Evolutionary conservation across 2,797 vertebrate genomes (phyloP).

Genomic region (Pogoniulus pusillus): DNA sequence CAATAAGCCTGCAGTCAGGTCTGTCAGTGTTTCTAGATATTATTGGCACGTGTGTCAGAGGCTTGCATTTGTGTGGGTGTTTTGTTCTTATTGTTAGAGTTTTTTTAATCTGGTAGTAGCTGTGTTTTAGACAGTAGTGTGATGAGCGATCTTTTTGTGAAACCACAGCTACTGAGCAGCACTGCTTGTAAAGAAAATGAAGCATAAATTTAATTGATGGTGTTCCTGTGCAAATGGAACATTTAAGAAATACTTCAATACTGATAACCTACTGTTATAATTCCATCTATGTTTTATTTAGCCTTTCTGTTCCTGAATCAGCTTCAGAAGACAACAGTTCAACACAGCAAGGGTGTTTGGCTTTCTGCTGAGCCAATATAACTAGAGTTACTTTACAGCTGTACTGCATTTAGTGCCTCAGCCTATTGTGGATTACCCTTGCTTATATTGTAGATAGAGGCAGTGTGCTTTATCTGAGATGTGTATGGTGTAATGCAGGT

Average conservation of each 20-base stretch:
- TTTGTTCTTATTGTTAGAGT: background rate
- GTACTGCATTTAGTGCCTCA: background rate
- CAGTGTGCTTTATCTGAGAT: background rate
- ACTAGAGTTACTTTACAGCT: background rate
- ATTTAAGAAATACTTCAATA: background rate
- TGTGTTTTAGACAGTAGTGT: background rate
- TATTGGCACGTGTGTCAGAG: background rate
- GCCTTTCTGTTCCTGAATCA: background rate
- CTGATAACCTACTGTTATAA: too few species aligned
- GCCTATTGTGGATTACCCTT: background rate
- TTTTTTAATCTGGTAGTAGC: background rate
- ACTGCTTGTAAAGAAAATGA: background rate
- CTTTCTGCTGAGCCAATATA: background rate
- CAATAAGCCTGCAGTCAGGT: background rate
- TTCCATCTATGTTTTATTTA: background rate
- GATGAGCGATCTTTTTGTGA: background rate
- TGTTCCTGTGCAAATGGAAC: background rate
- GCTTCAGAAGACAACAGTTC: background rate
- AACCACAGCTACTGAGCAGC: background rate
- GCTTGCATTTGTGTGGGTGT: background rate
- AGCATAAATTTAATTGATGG: background rate
- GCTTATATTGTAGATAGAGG: background rate
- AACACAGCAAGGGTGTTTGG: fast-evolving
- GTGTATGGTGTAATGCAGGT: background rate
- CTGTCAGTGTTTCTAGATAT: background rate